A percentile compares a stretch with the other conserved stretches of the same genome.
Evolutionary conservation across 2,113 vertebrate genomes (phyloP).

Genomic region (Dicaeum eximium): DNA sequence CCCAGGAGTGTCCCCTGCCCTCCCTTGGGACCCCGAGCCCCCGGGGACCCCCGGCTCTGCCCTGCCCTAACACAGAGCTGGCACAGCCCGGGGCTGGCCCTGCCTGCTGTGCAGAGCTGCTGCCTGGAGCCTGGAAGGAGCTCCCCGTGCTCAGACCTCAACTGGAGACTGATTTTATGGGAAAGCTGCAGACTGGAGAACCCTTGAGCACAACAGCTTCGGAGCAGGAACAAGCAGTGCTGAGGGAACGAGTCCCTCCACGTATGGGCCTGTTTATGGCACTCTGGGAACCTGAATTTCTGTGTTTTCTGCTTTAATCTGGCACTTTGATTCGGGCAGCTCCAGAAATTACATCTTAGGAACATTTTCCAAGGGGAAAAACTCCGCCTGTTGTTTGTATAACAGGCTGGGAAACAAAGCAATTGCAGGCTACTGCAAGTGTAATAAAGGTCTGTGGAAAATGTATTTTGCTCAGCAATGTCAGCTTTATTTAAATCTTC

Average conservation of each 20-base stretch:
- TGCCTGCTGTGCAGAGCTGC: not conserved
- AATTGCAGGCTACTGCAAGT: not conserved
- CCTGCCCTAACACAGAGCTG: fast-evolving
- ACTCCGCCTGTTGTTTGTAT: not conserved
- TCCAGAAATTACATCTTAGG: not conserved
- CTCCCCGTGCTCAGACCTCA: not conserved
- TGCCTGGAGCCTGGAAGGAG: not conserved
- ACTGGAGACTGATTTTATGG: not conserved
- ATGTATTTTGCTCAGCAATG: not conserved
- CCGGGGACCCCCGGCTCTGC: not conserved
- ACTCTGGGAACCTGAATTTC: not conserved
- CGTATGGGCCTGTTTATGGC: fast-evolving
- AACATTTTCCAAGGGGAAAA: not conserved
- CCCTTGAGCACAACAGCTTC: not conserved
- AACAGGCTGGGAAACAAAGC: not conserved
- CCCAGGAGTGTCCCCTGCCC: not conserved
- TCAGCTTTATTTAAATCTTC: not conserved
- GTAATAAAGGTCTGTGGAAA: not conserved
- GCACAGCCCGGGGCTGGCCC: fast-evolving
- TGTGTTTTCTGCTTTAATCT: not conserved
- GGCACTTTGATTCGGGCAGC: not conserved
- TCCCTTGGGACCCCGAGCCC: not conserved
- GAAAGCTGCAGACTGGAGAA: not conserved
- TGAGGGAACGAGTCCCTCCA: not conserved
- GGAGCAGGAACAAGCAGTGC: not conserved